These are phyloP conservation scores for Heliconius ismenius DNA, from an alignment of 2,888 invertebrate genomes.

Conservation along the genomic window DNA sequence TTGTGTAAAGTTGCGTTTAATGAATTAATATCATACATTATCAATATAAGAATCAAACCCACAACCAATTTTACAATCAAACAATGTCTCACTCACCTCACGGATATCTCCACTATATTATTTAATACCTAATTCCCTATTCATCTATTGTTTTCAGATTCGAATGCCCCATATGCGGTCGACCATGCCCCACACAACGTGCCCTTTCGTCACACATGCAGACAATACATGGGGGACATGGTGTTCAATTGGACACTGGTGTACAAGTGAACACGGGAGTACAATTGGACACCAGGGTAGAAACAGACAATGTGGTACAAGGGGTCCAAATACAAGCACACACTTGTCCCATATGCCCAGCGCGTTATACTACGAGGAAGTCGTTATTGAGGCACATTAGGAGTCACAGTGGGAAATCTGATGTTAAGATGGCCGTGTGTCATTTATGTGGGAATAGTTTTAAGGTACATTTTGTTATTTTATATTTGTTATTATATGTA, in stretches of 20 bases:
- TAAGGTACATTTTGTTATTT: constrained; percentile 55
- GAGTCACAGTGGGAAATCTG: constrained; percentile 43
- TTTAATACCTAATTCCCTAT: not conserved
- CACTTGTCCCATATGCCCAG: constrained; percentile 52
- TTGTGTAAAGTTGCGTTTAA: too few species aligned
- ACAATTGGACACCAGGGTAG: constrained; percentile 26
- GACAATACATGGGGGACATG: constrained; percentile 50
- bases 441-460: constrained; percentile 66
- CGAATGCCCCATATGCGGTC: constrained; percentile 60
- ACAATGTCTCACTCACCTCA: too few species aligned
- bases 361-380: constrained; percentile 53
- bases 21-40: too few species aligned
- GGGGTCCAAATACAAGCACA: constrained; percentile 41
- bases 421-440: constrained; percentile 53
- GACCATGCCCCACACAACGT: constrained; percentile 53
- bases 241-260: not conserved
- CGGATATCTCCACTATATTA: too few species aligned
- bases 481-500: not conserved
- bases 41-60: too few species aligned
- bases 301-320: not conserved
- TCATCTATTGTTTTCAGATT: constrained; percentile 50
- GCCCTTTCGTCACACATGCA: constrained; percentile 55
- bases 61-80: too few species aligned
- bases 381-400: constrained; percentile 54
- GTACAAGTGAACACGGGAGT: not conserved